Base-by-base conservation (phyloP, 2,113 vertebrate genomes). In the Tautogolabrus adspersus region DNA sequence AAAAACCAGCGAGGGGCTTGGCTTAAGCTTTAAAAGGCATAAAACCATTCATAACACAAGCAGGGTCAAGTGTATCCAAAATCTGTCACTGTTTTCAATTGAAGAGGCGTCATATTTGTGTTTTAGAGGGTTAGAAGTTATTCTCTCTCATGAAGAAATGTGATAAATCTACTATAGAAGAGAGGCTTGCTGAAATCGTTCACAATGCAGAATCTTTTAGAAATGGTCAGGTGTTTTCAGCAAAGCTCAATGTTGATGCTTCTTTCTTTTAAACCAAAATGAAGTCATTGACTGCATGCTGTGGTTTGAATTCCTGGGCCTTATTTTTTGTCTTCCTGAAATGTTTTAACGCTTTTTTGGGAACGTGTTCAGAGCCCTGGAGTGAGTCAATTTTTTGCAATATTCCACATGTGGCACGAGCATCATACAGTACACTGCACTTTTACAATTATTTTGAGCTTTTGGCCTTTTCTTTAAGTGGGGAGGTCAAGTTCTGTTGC, bases 11-110 rank as follows among this genome's bases (percentile, higher is more conserved):
- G 23, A 34, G 67, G 54, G 72, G 51, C 61, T 88, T 82, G 80
- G 87, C 72, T 74, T 61, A 60, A 4, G 66, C 58, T 49, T 78
- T 71, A 68, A 85, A 82, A 75, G 58, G 62, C 79, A 80, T 75
- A 56, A 80, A 82, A 64, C 34, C 59, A 83, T 83, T 85, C 87
- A 74, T 64, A 77, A 75, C 69, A 83, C 69, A 61, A 76, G 71
- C 55, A 8, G 77, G 78, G 78, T 77, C 77, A 81, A 84, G 79
- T 75, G 72, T 56, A 77, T 76, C 84, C 54, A 65, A 85, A 77
- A 79, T 67, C 61, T 58, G 62, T 77, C 12, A 23, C 63, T 81
- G 84, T 75, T 88, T 82, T 66, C 71, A 84, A 76, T 79, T 73
- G 61, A 59, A 11, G 52, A 64, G 38, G 70, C 62, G n/a, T 81